Evolutionary conservation across 2,888 invertebrate species (phyloP), one percentile per base, ranked within the genome.

Genomic region (Philhelius pedissequus): DNA sequence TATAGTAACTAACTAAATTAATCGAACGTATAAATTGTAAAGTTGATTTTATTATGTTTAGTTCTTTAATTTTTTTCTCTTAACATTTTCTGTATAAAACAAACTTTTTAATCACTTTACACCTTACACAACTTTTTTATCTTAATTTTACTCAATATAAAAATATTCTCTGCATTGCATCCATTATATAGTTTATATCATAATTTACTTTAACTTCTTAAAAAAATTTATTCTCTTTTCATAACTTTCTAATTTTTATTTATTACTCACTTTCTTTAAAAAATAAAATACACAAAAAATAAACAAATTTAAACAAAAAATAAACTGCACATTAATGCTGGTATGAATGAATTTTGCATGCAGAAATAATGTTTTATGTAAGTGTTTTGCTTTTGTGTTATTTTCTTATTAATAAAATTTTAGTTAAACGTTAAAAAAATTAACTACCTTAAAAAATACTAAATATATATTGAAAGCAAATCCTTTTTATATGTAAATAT

Each of bases 281-380:
- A 68, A 58, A 30, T 13, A 62, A 60, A 27, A 62, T n/a, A n/a
- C n/a, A 62, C 0, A 25, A 40, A 40, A 1, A 71, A 62, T n/a
- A 45, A 50, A 50, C n/a, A 54, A 70, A 62, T 66, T 54, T 62
- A 48, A 50, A 40, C 32, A 54, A 73, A 45, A n/a, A 7, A 66
- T 73, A 52, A 18, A 48, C 22, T 71, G 75, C 80, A 76, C 79
- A 71, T 40, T 56, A 70, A 75, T 40, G 74, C 79, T 80, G 79
- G 56, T 80, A 76, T 71, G 66, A 76, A 76, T 76, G 66, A 84
- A 54, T 75, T 71, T 76, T 84, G 84, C 84, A 84, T 84, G 84
- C 80, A 75, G 84, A 80, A 40, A 68, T 68, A 71, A 75, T 60
- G 48, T 79, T 79, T 70, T 75, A 84, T 84, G 84, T 84, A 84